phyloP scores from a whole-genome alignment of 2,888 invertebrate genomes.

The Lepidocyrtoides sp. region DNA sequence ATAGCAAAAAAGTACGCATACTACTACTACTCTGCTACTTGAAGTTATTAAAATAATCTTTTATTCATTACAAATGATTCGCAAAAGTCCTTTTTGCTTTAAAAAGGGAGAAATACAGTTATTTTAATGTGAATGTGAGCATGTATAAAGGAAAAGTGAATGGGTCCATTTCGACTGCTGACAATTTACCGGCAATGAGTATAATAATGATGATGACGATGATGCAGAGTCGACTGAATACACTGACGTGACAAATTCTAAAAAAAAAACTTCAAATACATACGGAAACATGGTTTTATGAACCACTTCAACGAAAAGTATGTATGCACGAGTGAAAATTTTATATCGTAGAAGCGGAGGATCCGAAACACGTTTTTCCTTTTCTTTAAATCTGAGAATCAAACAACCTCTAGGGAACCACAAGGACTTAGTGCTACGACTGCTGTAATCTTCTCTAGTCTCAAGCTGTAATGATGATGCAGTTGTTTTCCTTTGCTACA shows the following conservation, averaged over 20 bases:
- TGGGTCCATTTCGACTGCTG: neutral
- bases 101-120: neutral
- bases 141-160: neutral
- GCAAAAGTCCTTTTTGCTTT: neutral
- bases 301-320: neutral
- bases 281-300: neutral
- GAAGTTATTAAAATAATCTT: slow-evolving; percentile 65
- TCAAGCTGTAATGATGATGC: neutral
- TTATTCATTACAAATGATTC: slow-evolving; percentile 62
- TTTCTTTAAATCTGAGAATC: neutral
- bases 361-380: slow-evolving; percentile 13
- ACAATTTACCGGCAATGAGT: slow-evolving; percentile 9
- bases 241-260: neutral
- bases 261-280: neutral
- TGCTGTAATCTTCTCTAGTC: neutral
- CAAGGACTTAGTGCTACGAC: neutral
- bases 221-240: neutral
- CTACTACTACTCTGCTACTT: neutral
- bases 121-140: neutral
- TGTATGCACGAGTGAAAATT: slow-evolving; percentile 30
- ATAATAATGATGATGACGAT: no score
- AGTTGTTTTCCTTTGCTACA: neutral
- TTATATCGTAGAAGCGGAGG: slow-evolving; percentile 7
- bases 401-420: neutral
- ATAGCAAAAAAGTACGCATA: neutral